Evolutionary conservation across 1,140 invertebrate genomes (phyloP).

Genomic region (Ylistrum balloti): DNA sequence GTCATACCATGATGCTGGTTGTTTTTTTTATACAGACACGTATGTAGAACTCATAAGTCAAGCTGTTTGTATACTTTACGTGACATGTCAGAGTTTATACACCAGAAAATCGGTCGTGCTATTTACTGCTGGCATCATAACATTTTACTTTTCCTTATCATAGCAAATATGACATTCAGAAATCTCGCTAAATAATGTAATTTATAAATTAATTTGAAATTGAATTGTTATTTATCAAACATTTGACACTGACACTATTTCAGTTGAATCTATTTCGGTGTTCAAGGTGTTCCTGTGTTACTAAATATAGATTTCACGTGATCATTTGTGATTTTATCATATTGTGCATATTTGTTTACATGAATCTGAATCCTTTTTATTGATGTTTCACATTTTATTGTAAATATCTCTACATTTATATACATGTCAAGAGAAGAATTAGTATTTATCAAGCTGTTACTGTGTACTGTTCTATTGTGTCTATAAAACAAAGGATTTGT

Average conservation of each 20-base stretch:
- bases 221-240: too few species aligned
- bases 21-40: too few species aligned
- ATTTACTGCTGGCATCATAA: too few species aligned
- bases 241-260: not conserved
- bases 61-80: too few species aligned
- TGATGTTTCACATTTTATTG: constrained; percentile 29
- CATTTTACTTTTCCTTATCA: not conserved
- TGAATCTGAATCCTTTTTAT: not conserved
- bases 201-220: too few species aligned
- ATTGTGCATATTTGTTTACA: not conserved
- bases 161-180: not conserved
- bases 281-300: not conserved
- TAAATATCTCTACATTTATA: constrained; percentile 36
- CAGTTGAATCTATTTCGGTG: not conserved
- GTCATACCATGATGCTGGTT: too few species aligned
- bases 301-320: not conserved
- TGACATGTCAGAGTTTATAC: too few species aligned
- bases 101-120: too few species aligned
- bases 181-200: too few species aligned
- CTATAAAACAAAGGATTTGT: not conserved
- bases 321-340: not conserved
- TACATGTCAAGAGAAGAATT: constrained; percentile 21
- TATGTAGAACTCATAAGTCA: too few species aligned
- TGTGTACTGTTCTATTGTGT: not conserved
- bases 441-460: constrained; percentile 23